phyloP scores from a whole-genome alignment of 2,888 invertebrate genomes.

The Drosophila affinis region DNA sequence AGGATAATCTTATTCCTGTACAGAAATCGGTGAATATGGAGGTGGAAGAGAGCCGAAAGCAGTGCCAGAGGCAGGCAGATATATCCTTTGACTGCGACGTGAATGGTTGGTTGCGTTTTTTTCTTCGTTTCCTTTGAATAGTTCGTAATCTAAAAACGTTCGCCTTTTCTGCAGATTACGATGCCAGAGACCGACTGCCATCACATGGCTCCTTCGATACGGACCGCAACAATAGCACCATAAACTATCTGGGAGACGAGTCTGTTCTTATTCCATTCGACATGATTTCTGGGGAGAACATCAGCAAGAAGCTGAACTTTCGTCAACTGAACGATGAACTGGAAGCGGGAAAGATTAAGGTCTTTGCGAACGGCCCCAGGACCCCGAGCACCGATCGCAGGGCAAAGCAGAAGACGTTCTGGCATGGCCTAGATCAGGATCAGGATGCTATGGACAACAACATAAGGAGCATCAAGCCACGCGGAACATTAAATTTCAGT shows the following conservation, averaged over 20 bases:
- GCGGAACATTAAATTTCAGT: slow-evolving; percentile 53
- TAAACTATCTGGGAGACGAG: neutral
- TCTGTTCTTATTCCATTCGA: slow-evolving; percentile 60
- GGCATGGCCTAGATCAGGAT: slow-evolving; percentile 27
- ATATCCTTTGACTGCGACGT: slow-evolving; percentile 40
- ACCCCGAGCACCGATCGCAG: slow-evolving; percentile 53
- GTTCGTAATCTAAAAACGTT: neutral
- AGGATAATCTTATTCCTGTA: neutral
- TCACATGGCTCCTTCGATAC: neutral
- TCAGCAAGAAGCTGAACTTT: slow-evolving; percentile 61
- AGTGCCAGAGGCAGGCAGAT: slow-evolving; percentile 36
- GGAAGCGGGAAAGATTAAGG: slow-evolving; percentile 68
- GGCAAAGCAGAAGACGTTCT: slow-evolving; percentile 24
- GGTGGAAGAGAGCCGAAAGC: neutral
- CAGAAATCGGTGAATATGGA: slow-evolving; percentile 23
- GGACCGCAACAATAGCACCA: slow-evolving; percentile 18
- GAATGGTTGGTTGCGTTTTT: slow-evolving; percentile 4
- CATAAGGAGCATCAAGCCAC: slow-evolving; percentile 39
- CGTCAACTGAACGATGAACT: slow-evolving; percentile 73
- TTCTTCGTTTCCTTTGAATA: neutral
- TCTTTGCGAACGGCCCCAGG: slow-evolving; percentile 65
- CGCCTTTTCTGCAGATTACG: slow-evolving; percentile 4
- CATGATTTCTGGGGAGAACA: slow-evolving; percentile 50
- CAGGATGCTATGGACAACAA: neutral
- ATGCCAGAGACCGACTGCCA: neutral